Evolutionary conservation across 1,140 invertebrate genomes (phyloP).

Genomic region (Pissodes strobi): DNA sequence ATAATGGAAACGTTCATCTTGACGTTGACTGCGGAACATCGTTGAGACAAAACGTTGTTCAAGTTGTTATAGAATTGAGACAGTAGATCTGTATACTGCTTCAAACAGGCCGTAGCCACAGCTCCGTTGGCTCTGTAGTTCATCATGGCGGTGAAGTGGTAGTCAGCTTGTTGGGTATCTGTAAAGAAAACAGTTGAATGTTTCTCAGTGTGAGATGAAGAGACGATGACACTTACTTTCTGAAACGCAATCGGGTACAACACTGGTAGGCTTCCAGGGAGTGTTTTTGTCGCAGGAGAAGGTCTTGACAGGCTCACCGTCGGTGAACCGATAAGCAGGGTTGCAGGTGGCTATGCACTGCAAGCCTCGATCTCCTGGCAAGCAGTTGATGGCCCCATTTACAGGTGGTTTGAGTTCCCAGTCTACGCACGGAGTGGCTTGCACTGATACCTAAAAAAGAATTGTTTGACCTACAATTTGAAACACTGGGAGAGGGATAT

Average conservation of each 20-base stretch:
- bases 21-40: constrained; percentile 93
- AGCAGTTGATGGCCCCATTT: constrained; percentile 86
- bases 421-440: constrained; percentile 91
- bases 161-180: constrained; percentile 91
- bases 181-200: constrained; percentile 38
- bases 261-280: constrained; percentile 80
- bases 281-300: constrained; percentile 81
- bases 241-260: constrained; percentile 92
- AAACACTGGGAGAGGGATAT: constrained; percentile 24
- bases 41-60: constrained; percentile 81
- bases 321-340: constrained; percentile 88
- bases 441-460: constrained; percentile 66
- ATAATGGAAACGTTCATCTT: constrained; percentile 93
- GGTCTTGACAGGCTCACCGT: constrained; percentile 83
- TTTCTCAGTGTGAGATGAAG: neutral
- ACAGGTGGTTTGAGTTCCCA: constrained; percentile 89
- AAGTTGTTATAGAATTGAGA: constrained; percentile 79
- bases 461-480: too few species aligned
- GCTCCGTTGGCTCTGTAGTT: constrained; percentile 89
- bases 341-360: constrained; percentile 92
- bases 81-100: constrained; percentile 84
- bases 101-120: constrained; percentile 79
- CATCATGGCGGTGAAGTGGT: constrained; percentile 87
- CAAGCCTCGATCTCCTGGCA: constrained; percentile 77
- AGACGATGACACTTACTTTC: constrained; percentile 66